These are phyloP conservation scores for Drosophila virilis DNA, from an alignment of 1,140 invertebrate species.

Conservation along the genomic window DNA sequence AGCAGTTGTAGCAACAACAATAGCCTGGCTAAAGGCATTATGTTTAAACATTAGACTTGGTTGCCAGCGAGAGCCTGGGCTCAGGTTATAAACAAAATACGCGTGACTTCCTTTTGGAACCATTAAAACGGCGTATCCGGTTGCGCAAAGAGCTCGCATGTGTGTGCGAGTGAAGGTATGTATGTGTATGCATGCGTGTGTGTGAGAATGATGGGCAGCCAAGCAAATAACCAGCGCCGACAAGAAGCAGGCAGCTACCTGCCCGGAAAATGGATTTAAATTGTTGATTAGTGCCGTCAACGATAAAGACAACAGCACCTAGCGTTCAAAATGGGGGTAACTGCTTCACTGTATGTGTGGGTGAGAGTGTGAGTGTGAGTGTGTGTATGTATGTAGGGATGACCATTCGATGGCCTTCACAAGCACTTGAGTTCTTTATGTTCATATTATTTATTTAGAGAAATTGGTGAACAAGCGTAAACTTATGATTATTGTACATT, in stretches of 20 bases:
- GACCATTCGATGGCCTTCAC: too few species aligned
- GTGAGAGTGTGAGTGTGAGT: neutral
- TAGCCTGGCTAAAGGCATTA: slow-evolving; percentile 32
- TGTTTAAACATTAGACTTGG: slow-evolving; percentile 58
- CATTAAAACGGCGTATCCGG: slow-evolving; percentile 79
- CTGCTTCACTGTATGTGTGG: neutral
- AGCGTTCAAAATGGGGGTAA: slow-evolving; percentile 19
- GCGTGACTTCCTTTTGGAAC: slow-evolving; percentile 79
- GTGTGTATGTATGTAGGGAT: too few species aligned
- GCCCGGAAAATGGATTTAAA: slow-evolving; percentile 78
- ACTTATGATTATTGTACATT: too few species aligned
- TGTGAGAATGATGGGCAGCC: slow-evolving; percentile 59
- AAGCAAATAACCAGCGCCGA: slow-evolving; percentile 50
- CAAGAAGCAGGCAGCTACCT: slow-evolving; percentile 22
- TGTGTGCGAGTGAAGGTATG: neutral
- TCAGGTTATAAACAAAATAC: slow-evolving; percentile 81
- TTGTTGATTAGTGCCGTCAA: slow-evolving; percentile 77
- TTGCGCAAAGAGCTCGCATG: slow-evolving; percentile 44
- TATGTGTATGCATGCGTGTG: slow-evolving; percentile 19
- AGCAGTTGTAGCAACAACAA: neutral
- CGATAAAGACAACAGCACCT: slow-evolving; percentile 50
- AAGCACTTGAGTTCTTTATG: too few species aligned
- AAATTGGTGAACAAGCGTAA: too few species aligned
- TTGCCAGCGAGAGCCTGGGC: slow-evolving; percentile 45
- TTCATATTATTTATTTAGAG: too few species aligned